Conservation (phyloP, 2,797 vertebrate species). For the Catharus ustulatus region DNA sequence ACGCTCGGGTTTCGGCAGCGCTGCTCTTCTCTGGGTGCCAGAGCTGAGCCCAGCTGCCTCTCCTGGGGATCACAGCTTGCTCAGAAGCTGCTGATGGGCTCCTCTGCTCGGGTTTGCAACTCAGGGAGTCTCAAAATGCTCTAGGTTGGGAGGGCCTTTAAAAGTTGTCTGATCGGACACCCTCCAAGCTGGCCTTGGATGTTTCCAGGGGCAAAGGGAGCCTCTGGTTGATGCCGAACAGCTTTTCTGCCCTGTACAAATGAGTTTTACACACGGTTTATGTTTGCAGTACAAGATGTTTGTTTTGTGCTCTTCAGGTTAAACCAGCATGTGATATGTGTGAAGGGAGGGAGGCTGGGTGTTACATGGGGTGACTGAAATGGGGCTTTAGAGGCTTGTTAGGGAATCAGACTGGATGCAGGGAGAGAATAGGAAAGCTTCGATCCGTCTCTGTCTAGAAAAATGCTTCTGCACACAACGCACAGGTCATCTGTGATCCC, state of each 20-base stretch:
- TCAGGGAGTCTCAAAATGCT: not conserved
- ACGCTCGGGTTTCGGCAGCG: not conserved
- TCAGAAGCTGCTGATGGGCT: not conserved
- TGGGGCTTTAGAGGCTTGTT: not conserved
- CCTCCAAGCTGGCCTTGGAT: not conserved
- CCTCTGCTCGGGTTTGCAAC: not conserved
- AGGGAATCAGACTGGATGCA: not conserved
- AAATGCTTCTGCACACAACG: not conserved
- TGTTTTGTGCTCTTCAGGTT: accelerated
- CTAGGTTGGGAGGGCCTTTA: not conserved
- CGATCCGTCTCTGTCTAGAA: not conserved
- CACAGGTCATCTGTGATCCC: not conserved
- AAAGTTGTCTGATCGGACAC: accelerated
- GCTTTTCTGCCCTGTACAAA: not conserved
- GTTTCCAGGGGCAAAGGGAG: not conserved
- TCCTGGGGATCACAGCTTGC: not conserved
- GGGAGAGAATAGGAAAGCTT: not conserved
- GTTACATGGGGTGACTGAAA: not conserved
- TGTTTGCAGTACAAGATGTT: not conserved
- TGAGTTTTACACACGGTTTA: accelerated
- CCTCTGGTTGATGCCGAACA: not conserved
- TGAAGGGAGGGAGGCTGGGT: not conserved
- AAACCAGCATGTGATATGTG: accelerated
- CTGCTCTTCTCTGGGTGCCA: not conserved
- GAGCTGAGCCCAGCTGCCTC: not conserved